Conservation (phyloP, 1,140 invertebrate species). For the Tetramorium parvispinum region DNA sequence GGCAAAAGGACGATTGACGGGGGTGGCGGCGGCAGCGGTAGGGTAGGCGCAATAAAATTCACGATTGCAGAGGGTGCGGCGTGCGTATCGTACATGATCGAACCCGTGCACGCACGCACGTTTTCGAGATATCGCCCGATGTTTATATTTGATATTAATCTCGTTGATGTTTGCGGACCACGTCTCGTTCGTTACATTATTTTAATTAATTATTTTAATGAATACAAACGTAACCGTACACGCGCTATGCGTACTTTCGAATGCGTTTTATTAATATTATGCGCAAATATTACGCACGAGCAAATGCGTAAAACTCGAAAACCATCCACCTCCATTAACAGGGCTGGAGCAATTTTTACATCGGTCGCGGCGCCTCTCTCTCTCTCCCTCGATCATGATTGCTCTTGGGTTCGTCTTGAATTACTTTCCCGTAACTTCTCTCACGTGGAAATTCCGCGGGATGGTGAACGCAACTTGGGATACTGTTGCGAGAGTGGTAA, state of each 20-base stretch:
- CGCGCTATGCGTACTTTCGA: constrained; percentile 3
- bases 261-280: constrained; percentile 49
- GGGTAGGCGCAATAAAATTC: constrained; percentile 73
- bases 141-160: constrained; percentile 75
- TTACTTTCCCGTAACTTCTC: constrained; percentile 23
- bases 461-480: constrained; percentile 40
- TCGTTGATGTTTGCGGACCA: constrained; percentile 64
- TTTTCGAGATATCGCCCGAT: constrained; percentile 53
- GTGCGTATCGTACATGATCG: constrained; percentile 60
- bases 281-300: constrained; percentile 34
- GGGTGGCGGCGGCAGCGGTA: constrained; percentile 11
- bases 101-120: constrained; percentile 4
- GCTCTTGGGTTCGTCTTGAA: neutral
- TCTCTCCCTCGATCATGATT: constrained; percentile 1
- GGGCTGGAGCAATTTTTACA: constrained; percentile 25
- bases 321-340: neutral
- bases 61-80: constrained; percentile 35
- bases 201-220: constrained; percentile 76
- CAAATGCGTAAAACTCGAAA: neutral
- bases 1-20: constrained; percentile 55
- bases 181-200: constrained; percentile 69
- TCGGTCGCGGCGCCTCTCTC: neutral
- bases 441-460: neutral
- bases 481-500: constrained; percentile 71
- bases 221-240: constrained; percentile 55